These are phyloP conservation scores for Meiosimyza platycephala DNA, from an alignment of 2,888 invertebrate species.

Conservation along the genomic window DNA sequence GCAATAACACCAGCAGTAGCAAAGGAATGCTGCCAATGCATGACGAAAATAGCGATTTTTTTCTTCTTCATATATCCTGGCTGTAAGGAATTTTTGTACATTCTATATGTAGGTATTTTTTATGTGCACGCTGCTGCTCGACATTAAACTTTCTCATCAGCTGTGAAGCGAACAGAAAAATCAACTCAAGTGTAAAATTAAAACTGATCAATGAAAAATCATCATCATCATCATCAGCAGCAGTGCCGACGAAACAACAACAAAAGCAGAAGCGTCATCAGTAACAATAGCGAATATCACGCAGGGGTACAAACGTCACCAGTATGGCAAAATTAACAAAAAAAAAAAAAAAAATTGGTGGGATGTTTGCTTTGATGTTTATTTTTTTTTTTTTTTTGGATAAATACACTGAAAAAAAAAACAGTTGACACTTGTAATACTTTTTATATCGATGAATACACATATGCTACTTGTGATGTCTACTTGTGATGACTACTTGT, in stretches of 20 bases:
- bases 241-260: slow-evolving; percentile 12
- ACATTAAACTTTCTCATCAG: slow-evolving; percentile 53
- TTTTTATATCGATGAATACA: no score
- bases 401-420: no score
- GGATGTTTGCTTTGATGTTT: slow-evolving; percentile 12
- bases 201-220: slow-evolving; percentile 66
- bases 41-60: slow-evolving; percentile 19
- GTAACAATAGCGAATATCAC: slow-evolving; percentile 5
- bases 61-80: slow-evolving; percentile 3
- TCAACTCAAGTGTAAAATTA: slow-evolving; percentile 66
- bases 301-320: neutral
- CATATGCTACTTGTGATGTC: no score
- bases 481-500: no score
- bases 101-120: neutral
- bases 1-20: slow-evolving; percentile 25
- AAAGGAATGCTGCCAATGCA: slow-evolving; percentile 30
- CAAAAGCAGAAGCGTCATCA: slow-evolving; percentile 26
- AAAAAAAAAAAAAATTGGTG: neutral
- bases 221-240: slow-evolving; percentile 62
- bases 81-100: slow-evolving; percentile 7
- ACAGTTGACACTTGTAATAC: no score
- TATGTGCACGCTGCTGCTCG: slow-evolving; percentile 17
- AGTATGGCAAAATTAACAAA: slow-evolving; percentile 12
- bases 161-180: slow-evolving; percentile 52
- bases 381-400: neutral